These are phyloP conservation scores for Pan troglodytes DNA, from an alignment of 2,113 vertebrate species.

Conservation along the genomic window NHGRI_mPanTro3-v2.1_pri NC_072412.2:95392001-95392500, in stretches of 20 bases:
- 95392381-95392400: not conserved
- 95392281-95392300: not conserved
- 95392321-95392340: not conserved
- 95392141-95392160: not conserved
- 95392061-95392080: not conserved
- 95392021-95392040: too few species aligned
- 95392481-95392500: not conserved
- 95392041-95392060: not conserved
- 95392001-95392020: too few species aligned
- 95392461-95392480: not conserved
- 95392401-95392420: not conserved
- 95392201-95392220: not conserved
- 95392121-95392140: not conserved
- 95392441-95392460: not conserved
- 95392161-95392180: not conserved
- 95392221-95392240: not conserved
- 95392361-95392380: not conserved
- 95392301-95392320: not conserved
- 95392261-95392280: not conserved
- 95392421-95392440: not conserved
- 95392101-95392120: not conserved
- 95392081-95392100: not conserved
- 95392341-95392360: not conserved
- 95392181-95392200: not conserved
- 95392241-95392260: not conserved